Percentiles rank a stretch among this genome's conserved stretches.
phyloP scores from a whole-genome alignment of 2,797 vertebrate genomes.

The Halcyon badia region DNA sequence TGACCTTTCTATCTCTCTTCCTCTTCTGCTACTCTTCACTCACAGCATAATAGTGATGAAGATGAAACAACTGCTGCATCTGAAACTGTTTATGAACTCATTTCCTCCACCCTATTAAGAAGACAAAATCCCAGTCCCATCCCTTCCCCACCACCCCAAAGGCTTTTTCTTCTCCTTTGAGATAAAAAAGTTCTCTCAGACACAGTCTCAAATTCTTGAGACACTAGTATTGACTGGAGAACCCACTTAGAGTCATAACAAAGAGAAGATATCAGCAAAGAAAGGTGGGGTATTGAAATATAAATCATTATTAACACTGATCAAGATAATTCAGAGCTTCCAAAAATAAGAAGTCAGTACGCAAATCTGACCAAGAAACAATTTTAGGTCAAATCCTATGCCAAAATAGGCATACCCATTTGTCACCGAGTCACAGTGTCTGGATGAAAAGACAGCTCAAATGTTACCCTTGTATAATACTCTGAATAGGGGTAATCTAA shows the following conservation, averaged over 20 bases:
- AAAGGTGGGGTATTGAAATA: neutral
- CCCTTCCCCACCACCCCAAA: accelerated
- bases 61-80: neutral
- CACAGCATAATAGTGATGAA: neutral
- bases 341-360: neutral
- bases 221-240: neutral
- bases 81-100: neutral
- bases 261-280: neutral
- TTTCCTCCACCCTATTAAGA: neutral
- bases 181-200: neutral
- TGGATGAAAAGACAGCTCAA: neutral
- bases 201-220: neutral
- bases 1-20: neutral
- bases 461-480: neutral
- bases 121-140: neutral
- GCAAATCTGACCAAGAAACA: neutral
- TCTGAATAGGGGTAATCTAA: neutral
- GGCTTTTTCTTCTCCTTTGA: neutral
- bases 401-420: neutral
- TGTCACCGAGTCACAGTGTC: neutral
- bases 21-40: neutral
- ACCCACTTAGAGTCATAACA: neutral
- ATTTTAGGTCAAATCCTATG: neutral
- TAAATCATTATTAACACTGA: neutral
- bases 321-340: neutral